Evolutionary conservation across 1,140 invertebrate species (phyloP).

Genomic region (Bombus ignitus): DNA sequence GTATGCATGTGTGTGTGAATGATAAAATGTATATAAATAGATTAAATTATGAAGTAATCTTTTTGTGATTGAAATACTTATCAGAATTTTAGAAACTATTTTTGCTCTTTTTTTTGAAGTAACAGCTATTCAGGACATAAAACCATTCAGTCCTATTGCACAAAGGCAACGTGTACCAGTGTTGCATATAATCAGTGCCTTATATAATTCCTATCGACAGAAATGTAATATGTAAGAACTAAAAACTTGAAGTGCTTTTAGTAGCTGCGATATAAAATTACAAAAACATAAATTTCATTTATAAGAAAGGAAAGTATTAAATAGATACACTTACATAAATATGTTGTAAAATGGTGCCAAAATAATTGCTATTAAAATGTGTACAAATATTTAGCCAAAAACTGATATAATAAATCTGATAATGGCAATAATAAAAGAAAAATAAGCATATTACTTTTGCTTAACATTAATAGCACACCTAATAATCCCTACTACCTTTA

Average conservation of each 20-base stretch:
- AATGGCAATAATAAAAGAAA: slow-evolving; percentile 58
- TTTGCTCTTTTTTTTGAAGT: slow-evolving; percentile 45
- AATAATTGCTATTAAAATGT: slow-evolving; percentile 61
- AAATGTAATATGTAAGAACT: slow-evolving; percentile 51
- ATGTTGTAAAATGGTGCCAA: slow-evolving; percentile 69
- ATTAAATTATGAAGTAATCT: slow-evolving; percentile 46
- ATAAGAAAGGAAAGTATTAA: slow-evolving; percentile 49
- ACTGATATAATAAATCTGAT: slow-evolving; percentile 58
- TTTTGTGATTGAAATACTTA: slow-evolving; percentile 52
- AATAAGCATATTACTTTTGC: slow-evolving; percentile 34
- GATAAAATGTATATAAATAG: slow-evolving; percentile 43
- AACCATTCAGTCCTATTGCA: slow-evolving; percentile 33
- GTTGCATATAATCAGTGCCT: slow-evolving; percentile 65
- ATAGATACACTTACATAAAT: slow-evolving; percentile 47
- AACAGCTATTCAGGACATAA: background rate
- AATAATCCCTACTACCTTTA: slow-evolving; percentile 30
- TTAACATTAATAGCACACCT: slow-evolving; percentile 45
- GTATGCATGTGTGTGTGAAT: slow-evolving; percentile 38
- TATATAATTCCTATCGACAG: slow-evolving; percentile 62
- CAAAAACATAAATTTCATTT: slow-evolving; percentile 50
- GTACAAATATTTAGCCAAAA: slow-evolving; percentile 73
- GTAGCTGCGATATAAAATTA: slow-evolving; percentile 59
- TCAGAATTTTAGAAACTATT: slow-evolving; percentile 48
- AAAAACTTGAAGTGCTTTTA: slow-evolving; percentile 62
- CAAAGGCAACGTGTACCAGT: slow-evolving; percentile 51